Evolutionary conservation across 2,797 vertebrate species (phyloP).

Genomic region (Tinamus major): DNA sequence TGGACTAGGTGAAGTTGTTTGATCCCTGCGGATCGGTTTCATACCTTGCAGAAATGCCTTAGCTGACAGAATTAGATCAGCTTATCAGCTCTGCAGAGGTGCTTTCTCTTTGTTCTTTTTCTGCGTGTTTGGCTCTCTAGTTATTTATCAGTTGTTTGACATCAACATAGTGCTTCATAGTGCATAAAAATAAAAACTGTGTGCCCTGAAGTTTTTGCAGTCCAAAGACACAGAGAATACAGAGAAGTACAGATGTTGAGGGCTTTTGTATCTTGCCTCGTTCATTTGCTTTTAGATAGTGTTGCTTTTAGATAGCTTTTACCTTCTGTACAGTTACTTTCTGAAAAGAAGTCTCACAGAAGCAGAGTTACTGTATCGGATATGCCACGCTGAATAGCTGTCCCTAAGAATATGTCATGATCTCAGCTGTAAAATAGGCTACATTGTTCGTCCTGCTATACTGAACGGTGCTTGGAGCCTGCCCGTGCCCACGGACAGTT

Average conservation of each 20-base stretch:
- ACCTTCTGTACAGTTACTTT: background rate
- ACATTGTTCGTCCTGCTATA: constrained; percentile 5
- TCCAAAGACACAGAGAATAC: background rate
- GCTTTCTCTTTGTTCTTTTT: background rate
- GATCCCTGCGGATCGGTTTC: background rate
- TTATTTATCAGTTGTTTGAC: constrained; percentile 16
- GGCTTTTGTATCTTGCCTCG: background rate
- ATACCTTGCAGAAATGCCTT: background rate
- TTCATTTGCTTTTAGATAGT: background rate
- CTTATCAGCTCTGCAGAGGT: fast-evolving
- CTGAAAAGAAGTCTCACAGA: background rate
- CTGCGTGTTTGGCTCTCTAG: background rate
- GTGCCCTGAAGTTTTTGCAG: background rate
- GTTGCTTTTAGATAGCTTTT: background rate
- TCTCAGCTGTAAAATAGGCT: constrained; percentile 29
- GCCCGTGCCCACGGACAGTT: background rate
- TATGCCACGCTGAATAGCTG: background rate
- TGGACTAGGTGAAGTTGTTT: background rate
- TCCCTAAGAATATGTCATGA: constrained; percentile 31
- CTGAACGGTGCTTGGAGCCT: background rate
- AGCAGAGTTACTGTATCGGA: background rate
- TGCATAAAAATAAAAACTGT: background rate
- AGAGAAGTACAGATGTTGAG: background rate
- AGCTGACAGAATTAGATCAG: background rate
- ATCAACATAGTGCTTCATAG: background rate